Evolutionary conservation across 1,140 invertebrate species (phyloP).

Genomic region (Archivesica marissinica): DNA sequence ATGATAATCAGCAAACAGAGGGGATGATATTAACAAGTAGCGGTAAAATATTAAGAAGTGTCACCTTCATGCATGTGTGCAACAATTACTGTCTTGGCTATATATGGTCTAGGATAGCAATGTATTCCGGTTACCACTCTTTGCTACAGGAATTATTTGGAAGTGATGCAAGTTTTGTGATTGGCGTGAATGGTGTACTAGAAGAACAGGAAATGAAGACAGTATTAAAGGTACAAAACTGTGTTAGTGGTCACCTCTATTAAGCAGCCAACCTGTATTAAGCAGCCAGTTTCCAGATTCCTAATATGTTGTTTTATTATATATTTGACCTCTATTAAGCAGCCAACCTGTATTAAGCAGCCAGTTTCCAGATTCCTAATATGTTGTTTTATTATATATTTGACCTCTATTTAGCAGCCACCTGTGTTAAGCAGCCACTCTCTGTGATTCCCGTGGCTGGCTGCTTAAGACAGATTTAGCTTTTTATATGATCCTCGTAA

Average conservation of each 20-base stretch:
- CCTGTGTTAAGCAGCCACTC: too few species aligned
- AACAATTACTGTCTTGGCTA: too few species aligned
- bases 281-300: too few species aligned
- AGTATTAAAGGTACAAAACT: constrained; percentile 74
- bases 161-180: constrained; percentile 70
- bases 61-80: neutral
- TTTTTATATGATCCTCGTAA: neutral
- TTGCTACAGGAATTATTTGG: constrained; percentile 68
- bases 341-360: too few species aligned
- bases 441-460: too few species aligned
- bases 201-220: constrained; percentile 73
- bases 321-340: too few species aligned
- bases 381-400: too few species aligned
- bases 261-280: too few species aligned
- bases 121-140: neutral
- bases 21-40: neutral
- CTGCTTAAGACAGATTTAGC: neutral
- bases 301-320: too few species aligned
- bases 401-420: too few species aligned
- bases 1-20: neutral
- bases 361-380: too few species aligned
- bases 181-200: constrained; percentile 74
- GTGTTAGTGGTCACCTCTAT: too few species aligned
- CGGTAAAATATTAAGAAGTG: neutral
- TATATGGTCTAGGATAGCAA: neutral